Evolutionary conservation across 2,113 vertebrate species (phyloP), one percentile per base, ranked within the genome.

Genomic region (Vanacampus margaritifer): DNA sequence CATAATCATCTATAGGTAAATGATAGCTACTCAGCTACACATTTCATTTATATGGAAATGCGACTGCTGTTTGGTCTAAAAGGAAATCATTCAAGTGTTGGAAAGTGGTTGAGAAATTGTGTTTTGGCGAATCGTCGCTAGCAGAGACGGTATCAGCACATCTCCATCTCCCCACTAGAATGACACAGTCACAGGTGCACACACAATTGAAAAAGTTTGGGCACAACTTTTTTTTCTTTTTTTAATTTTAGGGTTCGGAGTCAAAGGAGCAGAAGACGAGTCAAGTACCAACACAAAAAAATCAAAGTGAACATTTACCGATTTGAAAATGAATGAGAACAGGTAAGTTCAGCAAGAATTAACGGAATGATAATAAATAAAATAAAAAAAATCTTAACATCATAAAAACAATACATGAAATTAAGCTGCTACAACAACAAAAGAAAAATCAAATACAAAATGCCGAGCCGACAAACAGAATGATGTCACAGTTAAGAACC

Each of bases 171-270:
- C 7, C 32, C 17, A 65, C 68, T 71, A 24, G 57, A 61, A 69
- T 5, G 32, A 72, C 63, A 41, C 32, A 73, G 60, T 51, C 71
- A 87, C 73, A 82, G 69, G 50, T 68, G 79, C 21, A 58, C 26
- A 21, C 72, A 79, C 64, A 90, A 89, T 79, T 81, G 58, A 86
- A 89, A 88, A 86, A 74, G 65, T 94, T 94, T 93, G 94, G 94
- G 94, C 95, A 94, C 94, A 95, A 95, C 92, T 93, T 95, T 94
- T 95, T 94, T 94, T 95, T 97, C 96, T 97, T 96, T 96, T 95
- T 95, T 95, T 95, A 94, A 95, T 93, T 94, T 62, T 39, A 26
- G 39, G 93, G 92, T 92, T 93, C 60, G 92, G 91, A 95, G 93
- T 89, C 93, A 84, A 93, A 93, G 94, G 92, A 94, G 91, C 92